A percentile compares a stretch with the other conserved stretches of the same genome.
phyloP scores from a whole-genome alignment of 2,113 vertebrate genomes.

The Pseudorectes ferrugineus region DNA sequence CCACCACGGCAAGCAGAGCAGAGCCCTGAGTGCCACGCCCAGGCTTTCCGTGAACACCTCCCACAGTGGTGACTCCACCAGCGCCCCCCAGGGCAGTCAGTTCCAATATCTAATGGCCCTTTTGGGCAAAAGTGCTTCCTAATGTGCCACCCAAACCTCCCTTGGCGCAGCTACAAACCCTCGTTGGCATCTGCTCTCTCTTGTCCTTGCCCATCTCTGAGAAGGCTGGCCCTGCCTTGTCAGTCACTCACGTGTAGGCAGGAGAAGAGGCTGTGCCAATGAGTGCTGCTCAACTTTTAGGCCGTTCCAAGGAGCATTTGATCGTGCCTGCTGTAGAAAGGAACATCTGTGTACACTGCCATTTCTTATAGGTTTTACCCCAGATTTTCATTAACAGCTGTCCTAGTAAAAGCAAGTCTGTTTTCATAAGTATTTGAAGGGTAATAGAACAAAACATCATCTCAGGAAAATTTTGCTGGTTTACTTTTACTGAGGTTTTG shows the following conservation, averaged over 20 bases:
- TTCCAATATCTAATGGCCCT: background rate
- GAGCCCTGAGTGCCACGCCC: accelerated
- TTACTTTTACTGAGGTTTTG: background rate
- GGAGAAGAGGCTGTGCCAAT: background rate
- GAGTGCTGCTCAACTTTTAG: background rate
- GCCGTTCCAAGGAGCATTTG: background rate
- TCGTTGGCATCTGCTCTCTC: background rate
- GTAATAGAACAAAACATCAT: background rate
- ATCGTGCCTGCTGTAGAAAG: background rate
- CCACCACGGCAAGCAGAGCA: background rate
- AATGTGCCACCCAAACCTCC: background rate
- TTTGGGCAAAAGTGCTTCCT: background rate
- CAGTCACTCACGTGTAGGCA: accelerated
- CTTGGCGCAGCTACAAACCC: background rate
- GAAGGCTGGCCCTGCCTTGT: background rate
- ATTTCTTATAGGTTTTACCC: background rate
- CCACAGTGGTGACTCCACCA: background rate
- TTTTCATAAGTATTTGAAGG: background rate
- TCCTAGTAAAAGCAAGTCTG: background rate
- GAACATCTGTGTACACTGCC: accelerated
- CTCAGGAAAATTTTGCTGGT: background rate
- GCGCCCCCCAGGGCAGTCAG: accelerated
- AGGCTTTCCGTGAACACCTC: background rate
- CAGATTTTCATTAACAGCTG: background rate
- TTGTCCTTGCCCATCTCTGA: background rate